phyloP scores from a whole-genome alignment of 2,888 invertebrate genomes.

The Leptogaster cylindrica region DNA sequence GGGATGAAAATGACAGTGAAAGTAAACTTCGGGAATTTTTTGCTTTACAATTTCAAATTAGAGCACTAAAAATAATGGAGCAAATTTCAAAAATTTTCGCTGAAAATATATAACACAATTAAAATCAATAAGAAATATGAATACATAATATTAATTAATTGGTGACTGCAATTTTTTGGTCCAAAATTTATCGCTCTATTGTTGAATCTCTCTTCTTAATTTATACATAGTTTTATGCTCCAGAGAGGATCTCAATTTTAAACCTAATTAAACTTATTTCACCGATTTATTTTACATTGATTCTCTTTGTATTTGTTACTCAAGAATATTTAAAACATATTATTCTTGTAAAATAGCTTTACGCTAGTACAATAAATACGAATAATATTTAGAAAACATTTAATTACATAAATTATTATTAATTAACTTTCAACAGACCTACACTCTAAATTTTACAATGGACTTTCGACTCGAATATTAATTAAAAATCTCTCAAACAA shows the following conservation, averaged over 20 bases:
- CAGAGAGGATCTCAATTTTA: conserved; percentile 2
- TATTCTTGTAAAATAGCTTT: conserved; percentile 15
- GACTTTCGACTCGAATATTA: conserved; percentile 14
- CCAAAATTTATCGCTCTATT: conserved; percentile 21
- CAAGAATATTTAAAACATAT: not conserved
- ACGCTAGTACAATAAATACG: not conserved
- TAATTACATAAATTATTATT: conserved; percentile 8
- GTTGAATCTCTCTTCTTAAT: conserved; percentile 2
- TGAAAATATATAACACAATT: too few species aligned
- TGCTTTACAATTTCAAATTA: too few species aligned
- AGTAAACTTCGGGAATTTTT: too few species aligned
- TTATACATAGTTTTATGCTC: conserved; percentile 17
- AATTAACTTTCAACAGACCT: conserved; percentile 11
- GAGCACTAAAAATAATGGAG: too few species aligned
- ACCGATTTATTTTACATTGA: conserved; percentile 21
- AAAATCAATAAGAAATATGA: too few species aligned
- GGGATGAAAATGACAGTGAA: too few species aligned
- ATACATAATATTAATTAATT: too few species aligned
- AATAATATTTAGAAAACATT: conserved; percentile 10
- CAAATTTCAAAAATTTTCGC: too few species aligned
- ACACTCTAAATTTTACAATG: conserved; percentile 11
- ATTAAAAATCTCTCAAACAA: conserved; percentile 12
- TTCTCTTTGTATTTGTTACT: not conserved
- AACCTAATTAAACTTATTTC: conserved; percentile 1
- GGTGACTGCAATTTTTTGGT: too few species aligned